Percentiles rank a stretch among this genome's conserved stretches.
These are phyloP conservation scores for Perizoma flavofasciatum DNA, from an alignment of 2,888 invertebrate species.

Conservation along the genomic window DNA sequence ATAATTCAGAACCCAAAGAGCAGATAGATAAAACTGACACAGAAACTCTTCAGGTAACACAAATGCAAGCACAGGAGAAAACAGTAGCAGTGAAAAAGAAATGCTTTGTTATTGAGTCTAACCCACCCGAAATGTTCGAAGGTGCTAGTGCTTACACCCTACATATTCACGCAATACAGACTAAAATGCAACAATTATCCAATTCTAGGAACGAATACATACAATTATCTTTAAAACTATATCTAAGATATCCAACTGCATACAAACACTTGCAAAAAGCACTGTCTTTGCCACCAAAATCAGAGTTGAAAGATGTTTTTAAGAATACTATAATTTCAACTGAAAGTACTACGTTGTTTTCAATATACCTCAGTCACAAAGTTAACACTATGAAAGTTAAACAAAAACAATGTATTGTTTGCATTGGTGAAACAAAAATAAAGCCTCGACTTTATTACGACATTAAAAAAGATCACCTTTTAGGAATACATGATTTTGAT, in stretches of 20 bases:
- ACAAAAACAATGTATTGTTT: constrained; percentile 30
- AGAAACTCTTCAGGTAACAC: not conserved
- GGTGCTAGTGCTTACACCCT: not conserved
- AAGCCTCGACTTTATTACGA: constrained; percentile 29
- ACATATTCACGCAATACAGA: constrained; percentile 11
- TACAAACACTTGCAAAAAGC: constrained; percentile 19
- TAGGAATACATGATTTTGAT: constrained; percentile 30
- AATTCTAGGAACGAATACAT: not conserved
- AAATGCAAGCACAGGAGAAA: not conserved
- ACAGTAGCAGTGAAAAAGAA: not conserved
- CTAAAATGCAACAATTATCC: not conserved
- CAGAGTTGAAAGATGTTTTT: constrained; percentile 20
- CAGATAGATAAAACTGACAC: too few relatives aligned
- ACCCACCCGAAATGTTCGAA: not conserved
- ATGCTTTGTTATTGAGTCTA: not conserved
- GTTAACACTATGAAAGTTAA: constrained; percentile 10
- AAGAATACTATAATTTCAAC: constrained; percentile 13
- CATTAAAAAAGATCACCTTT: constrained; percentile 25
- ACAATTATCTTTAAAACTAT: constrained; percentile 24
- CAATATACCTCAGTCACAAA: constrained; percentile 21
- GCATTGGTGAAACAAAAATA: constrained; percentile 24
- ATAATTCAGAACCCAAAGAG: too few relatives aligned
- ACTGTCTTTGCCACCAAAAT: constrained; percentile 7
- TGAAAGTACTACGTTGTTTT: constrained; percentile 15
- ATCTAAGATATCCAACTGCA: constrained; percentile 26